phyloP scores from a whole-genome alignment of 2,113 vertebrate species.

The Pipa parva region DNA sequence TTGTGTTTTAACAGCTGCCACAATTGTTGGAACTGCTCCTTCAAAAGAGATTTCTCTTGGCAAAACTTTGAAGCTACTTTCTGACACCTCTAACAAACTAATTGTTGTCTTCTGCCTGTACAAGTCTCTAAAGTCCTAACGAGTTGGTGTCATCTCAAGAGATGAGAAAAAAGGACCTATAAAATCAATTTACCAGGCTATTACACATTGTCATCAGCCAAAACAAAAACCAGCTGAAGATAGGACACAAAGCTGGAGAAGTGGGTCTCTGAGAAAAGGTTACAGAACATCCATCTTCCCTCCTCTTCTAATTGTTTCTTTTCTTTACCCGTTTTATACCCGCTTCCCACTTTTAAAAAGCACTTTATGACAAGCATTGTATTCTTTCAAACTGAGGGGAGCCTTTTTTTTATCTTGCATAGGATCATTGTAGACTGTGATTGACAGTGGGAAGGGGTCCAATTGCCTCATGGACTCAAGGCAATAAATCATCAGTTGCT shows the following conservation, averaged over 20 bases:
- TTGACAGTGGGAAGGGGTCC: constrained; percentile 91
- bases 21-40: constrained; percentile 82
- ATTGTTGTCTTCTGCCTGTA: constrained; percentile 86
- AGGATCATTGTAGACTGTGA: constrained; percentile 78
- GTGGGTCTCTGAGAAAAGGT: constrained; percentile 82
- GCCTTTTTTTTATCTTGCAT: constrained; percentile 77
- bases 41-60: constrained; percentile 88
- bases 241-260: constrained; percentile 77
- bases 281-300: constrained; percentile 85
- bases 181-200: constrained; percentile 84
- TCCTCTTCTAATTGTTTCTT: constrained; percentile 80
- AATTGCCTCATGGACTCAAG: constrained; percentile 90
- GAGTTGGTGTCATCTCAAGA: constrained; percentile 88
- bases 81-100: constrained; percentile 90
- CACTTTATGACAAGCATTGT: constrained; percentile 96
- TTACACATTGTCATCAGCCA: constrained; percentile 79
- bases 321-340: constrained; percentile 77
- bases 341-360: constrained; percentile 73
- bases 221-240: constrained; percentile 74
- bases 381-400: constrained; percentile 77
- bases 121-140: constrained; percentile 86
- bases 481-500: constrained; percentile 96
- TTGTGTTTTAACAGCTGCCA: constrained; percentile 68
- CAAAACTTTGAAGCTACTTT: constrained; percentile 81
- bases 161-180: constrained; percentile 72